These are phyloP conservation scores for Larimichthys crocea DNA, from an alignment of 2,113 vertebrate genomes.

Conservation along the genomic window DNA sequence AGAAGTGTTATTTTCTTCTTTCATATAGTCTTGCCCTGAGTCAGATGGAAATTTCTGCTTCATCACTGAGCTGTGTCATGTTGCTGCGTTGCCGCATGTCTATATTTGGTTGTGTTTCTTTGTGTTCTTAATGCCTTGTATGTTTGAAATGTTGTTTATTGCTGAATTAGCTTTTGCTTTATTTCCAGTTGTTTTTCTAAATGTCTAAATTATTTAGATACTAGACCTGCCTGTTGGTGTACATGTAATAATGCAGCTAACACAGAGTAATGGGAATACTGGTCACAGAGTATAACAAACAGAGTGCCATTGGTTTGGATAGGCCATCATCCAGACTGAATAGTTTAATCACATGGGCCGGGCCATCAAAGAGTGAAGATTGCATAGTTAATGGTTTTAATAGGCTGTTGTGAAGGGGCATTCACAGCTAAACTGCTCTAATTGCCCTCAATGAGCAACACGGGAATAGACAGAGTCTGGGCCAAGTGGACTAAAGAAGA, in stretches of 20 bases:
- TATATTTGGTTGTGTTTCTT: not conserved
- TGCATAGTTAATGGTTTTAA: slow-evolving; percentile 54
- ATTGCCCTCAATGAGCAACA: slow-evolving; percentile 63
- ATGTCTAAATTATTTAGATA: not conserved
- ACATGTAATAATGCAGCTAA: not conserved
- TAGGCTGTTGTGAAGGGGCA: slow-evolving; percentile 40
- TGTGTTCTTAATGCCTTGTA: not conserved
- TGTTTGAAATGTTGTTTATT: no score
- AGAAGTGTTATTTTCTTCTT: not conserved
- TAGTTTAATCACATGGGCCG: slow-evolving; percentile 13
- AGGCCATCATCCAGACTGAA: slow-evolving; percentile 21
- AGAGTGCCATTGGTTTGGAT: not conserved
- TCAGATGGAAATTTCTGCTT: not conserved
- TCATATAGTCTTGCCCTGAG: not conserved
- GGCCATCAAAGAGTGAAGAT: slow-evolving; percentile 45
- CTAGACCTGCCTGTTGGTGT: not conserved
- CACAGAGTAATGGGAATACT: no score
- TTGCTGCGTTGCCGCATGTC: not conserved
- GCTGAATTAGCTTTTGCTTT: not conserved
- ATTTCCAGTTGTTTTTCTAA: not conserved
- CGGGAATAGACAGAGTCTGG: slow-evolving; percentile 47
- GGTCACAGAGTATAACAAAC: not conserved
- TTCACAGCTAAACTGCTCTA: slow-evolving; percentile 60
- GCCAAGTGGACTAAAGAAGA: slow-evolving; percentile 49
- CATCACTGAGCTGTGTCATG: no score